Base-by-base conservation (phyloP, 2,113 vertebrate species). In the Arenaria interpres region DNA sequence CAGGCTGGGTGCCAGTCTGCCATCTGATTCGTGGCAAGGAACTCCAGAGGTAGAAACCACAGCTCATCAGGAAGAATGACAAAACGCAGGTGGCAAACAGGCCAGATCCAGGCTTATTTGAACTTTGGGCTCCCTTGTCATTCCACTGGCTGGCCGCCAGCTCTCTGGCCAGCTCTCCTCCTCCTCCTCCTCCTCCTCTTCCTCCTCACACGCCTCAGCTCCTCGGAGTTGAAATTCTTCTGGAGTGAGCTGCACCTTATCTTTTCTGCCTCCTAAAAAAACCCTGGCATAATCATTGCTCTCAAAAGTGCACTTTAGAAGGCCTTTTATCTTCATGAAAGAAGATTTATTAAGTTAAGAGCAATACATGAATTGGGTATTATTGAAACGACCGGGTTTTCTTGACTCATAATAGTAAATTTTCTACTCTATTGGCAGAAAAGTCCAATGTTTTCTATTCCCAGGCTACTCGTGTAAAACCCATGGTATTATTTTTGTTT, bases 251-350 rank as follows among this genome's bases (percentile, higher is more conserved):
- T 76, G 73, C 45, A 73, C 89, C 81, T 57, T 18, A 0, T 88
- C 67, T 46, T 57, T 62, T 24, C 56, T 78, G 64, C 88, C 68
- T 92, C 8, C 33, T 71, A 39, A 56, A 91, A 90, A 77, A 4
- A 1, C 27, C 51, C 12, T 74, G 51, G 15, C 48, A 5, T 69
- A 60, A 89, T 75, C 79, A 62, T 24, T 68, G 53, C 69, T 94
- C 90, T 96, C 92, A 24, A 75, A 93, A 95, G 78, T 76, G 51
- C 57, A 88, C 91, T 96, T 94, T 48, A 74, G 90, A 30, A 87
- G 46, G 83, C 74, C 90, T 79, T 97, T 96, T 92, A 77, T 95
- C 96, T 93, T 97, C 76, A 85, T 85, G 71, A 96, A 92, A 79
- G 90, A 69, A 96, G 67, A 95, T 73, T 67, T 91, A 93, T 95